Base-by-base conservation (phyloP, 2,888 invertebrate species). In the Ophonus ardosiacus region DNA sequence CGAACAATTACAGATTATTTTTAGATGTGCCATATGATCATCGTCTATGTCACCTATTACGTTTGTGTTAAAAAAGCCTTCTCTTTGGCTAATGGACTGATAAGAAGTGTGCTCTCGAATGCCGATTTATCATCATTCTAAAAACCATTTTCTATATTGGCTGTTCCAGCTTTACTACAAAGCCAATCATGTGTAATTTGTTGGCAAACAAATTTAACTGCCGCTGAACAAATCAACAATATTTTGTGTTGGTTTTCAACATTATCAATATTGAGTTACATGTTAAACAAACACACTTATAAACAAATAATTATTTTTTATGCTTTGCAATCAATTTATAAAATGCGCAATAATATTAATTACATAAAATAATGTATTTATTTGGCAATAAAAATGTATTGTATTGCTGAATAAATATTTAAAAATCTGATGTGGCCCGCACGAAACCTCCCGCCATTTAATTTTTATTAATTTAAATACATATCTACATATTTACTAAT, bases 111-210 rank as follows among this genome's bases (percentile, higher is more conserved):
- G 4, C 68, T 68, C 68, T 7, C 13, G 38, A 63, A 68, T 38
- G n/a, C 24, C 31, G 68, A 68, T 68, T 68, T 68, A 68, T 68
- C n/a, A 68, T 68, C 68, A 68, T 68, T 38, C 7, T 38, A 68
- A 15, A 68, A 68, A 68, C 68, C 68, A 68, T 68, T 68, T 38
- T 68, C 31, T 68, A 68, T 38, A 68, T 24, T 31, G 68, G 18
- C 21, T 63, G 63, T 10, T 51, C 43, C 43, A 51, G 43, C 43
- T 13, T 51, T 13, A 51, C 8, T 10, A 51, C 43, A 86, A 87
- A 86, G 85, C 87, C 85, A 86, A 86, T 74, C 85, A 81, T 61
- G 86, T 86, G 87, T 88, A 88, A 88, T 88, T 88, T 88, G 88
- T 89, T 87, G 88, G 87, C 81, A 51, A 51, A 51, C 43, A 51